Percentiles rank a stretch among this genome's conserved stretches.
Evolutionary conservation across 1,140 invertebrate genomes (phyloP).

Genomic region (Drosophila equinoxialis): DNA sequence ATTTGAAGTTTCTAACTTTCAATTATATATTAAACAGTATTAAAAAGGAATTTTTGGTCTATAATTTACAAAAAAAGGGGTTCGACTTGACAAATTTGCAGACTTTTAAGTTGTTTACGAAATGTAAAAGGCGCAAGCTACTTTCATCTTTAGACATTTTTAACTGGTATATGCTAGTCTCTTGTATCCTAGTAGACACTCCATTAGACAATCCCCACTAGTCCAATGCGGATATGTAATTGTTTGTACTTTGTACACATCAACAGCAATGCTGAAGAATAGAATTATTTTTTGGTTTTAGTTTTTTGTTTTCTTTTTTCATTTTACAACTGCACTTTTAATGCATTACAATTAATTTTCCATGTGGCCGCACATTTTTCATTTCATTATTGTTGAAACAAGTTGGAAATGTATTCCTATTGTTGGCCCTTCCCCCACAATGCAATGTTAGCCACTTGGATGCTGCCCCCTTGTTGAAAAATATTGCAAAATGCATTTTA

Average conservation of each 20-base stretch:
- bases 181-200: too few relatives aligned
- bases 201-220: not conserved
- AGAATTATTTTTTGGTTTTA: slow-evolving; percentile 18
- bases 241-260: slow-evolving; percentile 40
- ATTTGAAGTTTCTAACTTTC: too few relatives aligned
- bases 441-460: slow-evolving; percentile 27
- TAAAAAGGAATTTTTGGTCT: too few relatives aligned
- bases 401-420: slow-evolving; percentile 26
- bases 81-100: too few relatives aligned
- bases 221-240: slow-evolving; percentile 30
- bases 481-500: slow-evolving; percentile 43
- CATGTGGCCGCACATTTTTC: slow-evolving; percentile 71
- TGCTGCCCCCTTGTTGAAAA: slow-evolving; percentile 18
- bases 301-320: slow-evolving; percentile 34
- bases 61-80: too few relatives aligned
- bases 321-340: slow-evolving; percentile 65
- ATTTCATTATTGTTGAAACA: slow-evolving; percentile 57
- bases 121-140: too few relatives aligned
- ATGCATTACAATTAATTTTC: slow-evolving; percentile 78
- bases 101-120: too few relatives aligned
- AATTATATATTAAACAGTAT: too few relatives aligned
- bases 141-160: too few relatives aligned
- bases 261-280: not conserved
- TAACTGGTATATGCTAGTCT: too few relatives aligned
- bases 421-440: slow-evolving; percentile 37